Evolutionary conservation across 2,113 vertebrate genomes (phyloP).

Genomic region (Ivindomyrus marchei): DNA sequence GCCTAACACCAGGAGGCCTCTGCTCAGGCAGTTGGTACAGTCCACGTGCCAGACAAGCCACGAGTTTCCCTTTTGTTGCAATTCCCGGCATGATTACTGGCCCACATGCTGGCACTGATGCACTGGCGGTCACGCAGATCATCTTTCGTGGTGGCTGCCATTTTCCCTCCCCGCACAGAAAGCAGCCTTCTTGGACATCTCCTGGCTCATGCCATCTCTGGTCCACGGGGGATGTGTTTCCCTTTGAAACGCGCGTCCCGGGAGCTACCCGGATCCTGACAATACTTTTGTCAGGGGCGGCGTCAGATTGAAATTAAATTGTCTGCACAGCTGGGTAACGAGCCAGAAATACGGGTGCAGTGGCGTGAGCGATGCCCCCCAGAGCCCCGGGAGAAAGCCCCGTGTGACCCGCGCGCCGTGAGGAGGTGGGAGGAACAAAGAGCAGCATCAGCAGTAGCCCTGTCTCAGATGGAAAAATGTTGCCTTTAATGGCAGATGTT

Average conservation of each 20-base stretch:
- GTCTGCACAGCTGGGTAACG: constrained; percentile 59
- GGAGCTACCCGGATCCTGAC: constrained; percentile 52
- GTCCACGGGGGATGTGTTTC: constrained; percentile 21
- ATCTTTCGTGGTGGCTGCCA: constrained; percentile 36
- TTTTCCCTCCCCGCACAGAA: constrained; percentile 54
- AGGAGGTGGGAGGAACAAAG: constrained; percentile 11
- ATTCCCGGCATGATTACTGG: constrained; percentile 24
- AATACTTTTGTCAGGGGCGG: constrained; percentile 52
- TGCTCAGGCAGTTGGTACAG: constrained; percentile 44
- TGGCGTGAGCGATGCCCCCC: constrained; percentile 46
- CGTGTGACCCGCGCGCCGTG: neutral
- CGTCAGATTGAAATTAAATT: constrained; percentile 61
- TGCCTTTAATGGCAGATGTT: neutral
- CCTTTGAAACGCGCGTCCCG: constrained; percentile 54
- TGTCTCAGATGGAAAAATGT: neutral
- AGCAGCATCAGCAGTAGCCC: neutral
- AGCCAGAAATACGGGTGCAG: constrained; percentile 41
- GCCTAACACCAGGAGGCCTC: constrained; percentile 46
- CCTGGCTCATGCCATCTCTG: constrained; percentile 25
- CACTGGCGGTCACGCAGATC: constrained; percentile 18
- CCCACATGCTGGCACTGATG: constrained; percentile 25
- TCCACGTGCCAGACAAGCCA: constrained; percentile 37
- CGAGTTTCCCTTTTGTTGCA: neutral
- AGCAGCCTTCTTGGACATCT: constrained; percentile 52
- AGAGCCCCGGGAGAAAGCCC: constrained; percentile 19